Evolutionary conservation across 2,797 vertebrate genomes (phyloP), one percentile per base, ranked within the genome.

Genomic region (Lerista edwardsae): DNA sequence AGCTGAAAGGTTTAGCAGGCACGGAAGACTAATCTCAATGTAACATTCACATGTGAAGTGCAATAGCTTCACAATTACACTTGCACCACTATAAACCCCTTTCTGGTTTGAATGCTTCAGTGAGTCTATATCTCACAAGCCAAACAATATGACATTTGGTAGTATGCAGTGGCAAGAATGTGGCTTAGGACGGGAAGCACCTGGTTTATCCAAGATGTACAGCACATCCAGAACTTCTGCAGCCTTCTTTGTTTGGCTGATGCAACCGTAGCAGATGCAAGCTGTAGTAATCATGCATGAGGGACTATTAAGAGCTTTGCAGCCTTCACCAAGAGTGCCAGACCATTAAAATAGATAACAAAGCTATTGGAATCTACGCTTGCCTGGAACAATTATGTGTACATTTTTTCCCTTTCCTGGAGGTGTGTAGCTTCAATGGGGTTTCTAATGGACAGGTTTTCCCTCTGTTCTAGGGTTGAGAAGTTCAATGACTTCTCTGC

Each of bases 231-330:
- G 61, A 84, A 80, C 73, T 47, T 84, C 73, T 80, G 47, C 73
- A 65, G 31, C 59, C 14, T 34, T 23, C 88, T 87, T 83, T 79
- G 86, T 90, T 90, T 93, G 92, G 93, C 91, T 11, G 87, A 67
- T 79, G 84, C 87, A 78, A 64, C 0, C 0, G 57, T 61, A 87
- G 39, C 84, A 89, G 92, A 90, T 83, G 91, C 62, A 65, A 8
- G 12, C 34, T 47, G 75, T 51, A 73, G 10, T 72, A 59, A 83
- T 80, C 61, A 69, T 25, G n/a, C 77, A 65, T 75, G 29, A 69
- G 79, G 87, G 62, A 93, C 69, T 83, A 79, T 84, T 87, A 79
- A 84, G 87, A 79, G 2, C 14, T 59, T 76, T 84, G 86, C 34
- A 12, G 71, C 3, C 1, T 74, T 0, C 41, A 64, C 36, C 5